Evolutionary conservation across 1,140 invertebrate genomes (phyloP).

Genomic region (Sarcophaga bullata): DNA sequence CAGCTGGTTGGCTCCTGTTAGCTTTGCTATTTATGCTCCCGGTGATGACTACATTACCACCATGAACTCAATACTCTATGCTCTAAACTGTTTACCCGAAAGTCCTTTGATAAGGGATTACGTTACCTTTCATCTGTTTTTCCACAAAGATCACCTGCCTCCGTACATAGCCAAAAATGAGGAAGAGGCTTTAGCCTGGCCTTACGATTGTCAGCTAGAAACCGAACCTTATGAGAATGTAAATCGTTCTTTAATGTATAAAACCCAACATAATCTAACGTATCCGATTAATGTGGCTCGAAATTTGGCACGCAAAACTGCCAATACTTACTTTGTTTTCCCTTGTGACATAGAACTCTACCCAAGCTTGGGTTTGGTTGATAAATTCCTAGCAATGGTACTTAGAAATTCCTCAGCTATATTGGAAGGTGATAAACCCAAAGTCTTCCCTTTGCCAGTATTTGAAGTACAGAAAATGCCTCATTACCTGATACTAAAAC

Average conservation of each 20-base stretch:
- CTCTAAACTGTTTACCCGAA: conserved; percentile 73
- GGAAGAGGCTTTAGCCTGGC: conserved; percentile 68
- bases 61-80: conserved; percentile 74
- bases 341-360: conserved; percentile 89
- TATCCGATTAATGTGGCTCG: conserved; percentile 90
- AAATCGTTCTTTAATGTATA: conserved; percentile 73
- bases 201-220: conserved; percentile 71
- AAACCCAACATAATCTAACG: conserved; percentile 77
- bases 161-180: conserved; percentile 73
- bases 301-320: conserved; percentile 83
- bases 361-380: conserved; percentile 79
- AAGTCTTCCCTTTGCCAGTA: conserved; percentile 57
- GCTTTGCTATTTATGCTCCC: conserved; percentile 80
- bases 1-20: conserved; percentile 76
- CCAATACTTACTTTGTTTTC: conserved; percentile 84
- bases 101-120: conserved; percentile 75
- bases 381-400: conserved; percentile 83
- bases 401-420: conserved; percentile 68
- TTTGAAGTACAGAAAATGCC: conserved; percentile 53
- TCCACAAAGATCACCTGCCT: conserved; percentile 82
- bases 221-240: conserved; percentile 74
- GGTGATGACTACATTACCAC: conserved; percentile 74
- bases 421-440: conserved; percentile 1
- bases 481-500: conserved; percentile 77
- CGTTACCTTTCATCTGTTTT: conserved; percentile 88